A percentile compares a stretch with the other conserved stretches of the same genome.
Conservation (phyloP, 2,888 invertebrate species). For the Lamellibrachia satsuma region DNA sequence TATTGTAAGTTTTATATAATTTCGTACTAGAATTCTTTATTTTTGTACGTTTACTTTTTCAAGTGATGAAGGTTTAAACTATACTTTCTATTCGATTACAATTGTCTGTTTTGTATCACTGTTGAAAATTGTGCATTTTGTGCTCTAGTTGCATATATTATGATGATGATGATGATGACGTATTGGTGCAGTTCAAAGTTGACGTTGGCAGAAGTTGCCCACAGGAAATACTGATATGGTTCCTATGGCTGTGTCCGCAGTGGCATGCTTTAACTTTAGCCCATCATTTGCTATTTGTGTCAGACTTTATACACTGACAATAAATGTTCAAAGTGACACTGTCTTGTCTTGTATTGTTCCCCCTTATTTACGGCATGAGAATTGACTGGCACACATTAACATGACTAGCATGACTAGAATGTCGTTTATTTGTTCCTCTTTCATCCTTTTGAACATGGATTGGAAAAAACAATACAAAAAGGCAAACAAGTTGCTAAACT, state of each 20-base stretch:
- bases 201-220: neutral
- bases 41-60: constrained; percentile 13
- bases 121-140: neutral
- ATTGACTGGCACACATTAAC: no score
- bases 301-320: constrained; percentile 17
- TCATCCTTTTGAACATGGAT: no score
- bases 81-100: constrained; percentile 11
- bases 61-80: neutral
- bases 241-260: neutral
- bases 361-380: no score
- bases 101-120: constrained; percentile 17
- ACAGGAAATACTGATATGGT: constrained; percentile 9
- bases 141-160: constrained; percentile 4
- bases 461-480: no score
- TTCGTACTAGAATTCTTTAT: constrained; percentile 17
- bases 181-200: constrained; percentile 4
- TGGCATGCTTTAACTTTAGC: neutral
- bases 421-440: no score
- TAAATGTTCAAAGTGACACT: neutral
- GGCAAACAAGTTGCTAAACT: no score
- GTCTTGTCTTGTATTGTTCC: neutral
- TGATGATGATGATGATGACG: neutral
- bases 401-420: no score
- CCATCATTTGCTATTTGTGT: neutral
- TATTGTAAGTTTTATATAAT: constrained; percentile 12